Conservation (phyloP, 2,888 invertebrate species). For the Eristalis pertinax region DNA sequence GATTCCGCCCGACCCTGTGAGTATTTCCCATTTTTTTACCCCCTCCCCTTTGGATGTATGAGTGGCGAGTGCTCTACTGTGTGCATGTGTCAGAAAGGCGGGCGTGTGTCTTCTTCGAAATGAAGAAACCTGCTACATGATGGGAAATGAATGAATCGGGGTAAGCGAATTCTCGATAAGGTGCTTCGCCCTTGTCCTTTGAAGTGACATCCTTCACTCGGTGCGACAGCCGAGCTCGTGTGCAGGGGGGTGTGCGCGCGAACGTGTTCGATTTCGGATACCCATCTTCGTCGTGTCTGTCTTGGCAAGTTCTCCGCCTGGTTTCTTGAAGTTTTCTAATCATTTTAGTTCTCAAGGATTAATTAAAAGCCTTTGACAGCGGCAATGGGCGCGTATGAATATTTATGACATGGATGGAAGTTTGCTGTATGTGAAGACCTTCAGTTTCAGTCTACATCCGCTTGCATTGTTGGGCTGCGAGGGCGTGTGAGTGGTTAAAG, state of each 20-base stretch:
- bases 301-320: not conserved
- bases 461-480: not conserved
- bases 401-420: conserved; percentile 23
- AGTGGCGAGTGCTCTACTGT: conserved; percentile 1
- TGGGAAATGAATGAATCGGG: not conserved
- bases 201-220: conserved; percentile 11
- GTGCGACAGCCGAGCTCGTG: not conserved
- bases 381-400: conserved; percentile 33
- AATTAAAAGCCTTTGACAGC: conserved; percentile 43
- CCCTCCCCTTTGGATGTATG: conserved; percentile 13
- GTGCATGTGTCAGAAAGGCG: conserved; percentile 1
- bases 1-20: conserved; percentile 80
- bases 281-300: not conserved
- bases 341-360: conserved; percentile 51
- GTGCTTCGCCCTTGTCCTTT: conserved; percentile 9
- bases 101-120: conserved; percentile 1
- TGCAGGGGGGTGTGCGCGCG: not conserved
- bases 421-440: not conserved
- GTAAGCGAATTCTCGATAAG: conserved; percentile 19
- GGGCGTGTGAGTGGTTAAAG: not conserved
- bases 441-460: not conserved
- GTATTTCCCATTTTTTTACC: conserved; percentile 59
- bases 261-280: not conserved
- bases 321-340: conserved; percentile 46
- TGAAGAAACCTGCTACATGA: not conserved